A percentile compares a stretch with the other conserved stretches of the same genome.
These are phyloP conservation scores for Metaphire vulgaris DNA, from an alignment of 1,140 invertebrate genomes.

Conservation along the genomic window DNA sequence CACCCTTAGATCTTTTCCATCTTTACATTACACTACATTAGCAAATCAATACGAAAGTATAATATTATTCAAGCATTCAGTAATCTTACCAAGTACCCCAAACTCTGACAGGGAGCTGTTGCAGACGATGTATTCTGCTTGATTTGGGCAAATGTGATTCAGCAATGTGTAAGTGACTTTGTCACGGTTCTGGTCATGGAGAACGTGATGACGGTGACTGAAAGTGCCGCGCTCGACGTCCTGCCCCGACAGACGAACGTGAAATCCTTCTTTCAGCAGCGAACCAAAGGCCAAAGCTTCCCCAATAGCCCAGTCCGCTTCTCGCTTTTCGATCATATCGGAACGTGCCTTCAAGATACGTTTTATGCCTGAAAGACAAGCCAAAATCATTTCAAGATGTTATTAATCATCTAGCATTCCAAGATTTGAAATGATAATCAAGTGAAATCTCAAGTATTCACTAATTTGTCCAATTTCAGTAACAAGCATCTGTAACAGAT, in stretches of 20 bases:
- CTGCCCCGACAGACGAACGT: constrained; percentile 68
- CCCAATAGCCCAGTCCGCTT: constrained; percentile 91
- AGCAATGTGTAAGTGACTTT: constrained; percentile 43
- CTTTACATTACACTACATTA: no score
- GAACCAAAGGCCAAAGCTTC: constrained; percentile 98
- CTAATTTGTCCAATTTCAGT: no score
- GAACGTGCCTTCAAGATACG: constrained; percentile 66
- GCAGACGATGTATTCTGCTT: constrained; percentile 86
- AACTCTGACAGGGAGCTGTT: constrained; percentile 96
- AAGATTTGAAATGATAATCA: no score
- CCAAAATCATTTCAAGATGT: no score
- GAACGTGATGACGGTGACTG: constrained; percentile 82
- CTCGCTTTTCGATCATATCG: constrained; percentile 82
- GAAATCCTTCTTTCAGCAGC: constrained; percentile 61
- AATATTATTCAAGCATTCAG: no score
- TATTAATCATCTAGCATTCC: no score
- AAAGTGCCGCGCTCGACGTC: constrained; percentile 98
- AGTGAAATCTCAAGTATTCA: no score
- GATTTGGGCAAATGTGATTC: constrained; percentile 45
- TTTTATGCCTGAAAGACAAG: constrained; percentile 57
- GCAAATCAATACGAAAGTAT: no score
- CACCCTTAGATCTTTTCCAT: no score
- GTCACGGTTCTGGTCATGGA: constrained; percentile 78
- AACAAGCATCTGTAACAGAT: no score
- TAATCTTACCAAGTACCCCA: constrained; percentile 61